Percentiles rank a stretch among this genome's conserved stretches.
These are phyloP conservation scores for Tenthredo mesomela DNA, from an alignment of 2,888 invertebrate genomes.

Conservation along the genomic window DNA sequence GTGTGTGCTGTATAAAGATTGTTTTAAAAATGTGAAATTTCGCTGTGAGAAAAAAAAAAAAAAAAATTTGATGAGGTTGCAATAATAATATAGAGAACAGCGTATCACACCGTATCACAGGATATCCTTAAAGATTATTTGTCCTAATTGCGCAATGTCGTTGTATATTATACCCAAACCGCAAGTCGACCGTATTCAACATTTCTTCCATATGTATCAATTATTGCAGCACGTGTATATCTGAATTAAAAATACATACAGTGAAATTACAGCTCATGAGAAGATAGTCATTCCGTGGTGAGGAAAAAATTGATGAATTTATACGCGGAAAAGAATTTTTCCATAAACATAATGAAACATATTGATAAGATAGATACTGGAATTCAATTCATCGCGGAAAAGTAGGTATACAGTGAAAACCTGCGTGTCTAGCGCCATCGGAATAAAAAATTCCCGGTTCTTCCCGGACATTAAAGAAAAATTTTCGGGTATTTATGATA, in stretches of 20 bases:
- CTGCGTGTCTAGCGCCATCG: no score
- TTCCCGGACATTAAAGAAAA: no score
- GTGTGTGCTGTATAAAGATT: background rate
- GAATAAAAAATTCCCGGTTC: no score
- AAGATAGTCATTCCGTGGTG: background rate
- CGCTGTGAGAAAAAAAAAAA: background rate
- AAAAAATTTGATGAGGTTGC: no score
- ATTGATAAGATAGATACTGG: no score
- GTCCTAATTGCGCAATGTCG: background rate
- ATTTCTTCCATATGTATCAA: background rate
- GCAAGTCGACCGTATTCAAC: background rate
- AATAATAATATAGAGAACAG: background rate
- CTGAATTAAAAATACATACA: background rate
- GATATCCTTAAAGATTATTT: conserved; percentile 26
- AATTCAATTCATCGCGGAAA: no score
- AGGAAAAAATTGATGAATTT: background rate
- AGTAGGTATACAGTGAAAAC: no score
- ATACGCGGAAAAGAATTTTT: background rate
- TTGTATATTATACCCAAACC: background rate
- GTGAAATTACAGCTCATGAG: background rate
- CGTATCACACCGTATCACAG: background rate
- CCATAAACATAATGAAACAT: background rate
- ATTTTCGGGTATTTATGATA: no score
- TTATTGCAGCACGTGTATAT: no score
- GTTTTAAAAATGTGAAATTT: background rate